These are phyloP conservation scores for Trachurus trachurus DNA, from an alignment of 2,797 vertebrate species.

Conservation along the genomic window DNA sequence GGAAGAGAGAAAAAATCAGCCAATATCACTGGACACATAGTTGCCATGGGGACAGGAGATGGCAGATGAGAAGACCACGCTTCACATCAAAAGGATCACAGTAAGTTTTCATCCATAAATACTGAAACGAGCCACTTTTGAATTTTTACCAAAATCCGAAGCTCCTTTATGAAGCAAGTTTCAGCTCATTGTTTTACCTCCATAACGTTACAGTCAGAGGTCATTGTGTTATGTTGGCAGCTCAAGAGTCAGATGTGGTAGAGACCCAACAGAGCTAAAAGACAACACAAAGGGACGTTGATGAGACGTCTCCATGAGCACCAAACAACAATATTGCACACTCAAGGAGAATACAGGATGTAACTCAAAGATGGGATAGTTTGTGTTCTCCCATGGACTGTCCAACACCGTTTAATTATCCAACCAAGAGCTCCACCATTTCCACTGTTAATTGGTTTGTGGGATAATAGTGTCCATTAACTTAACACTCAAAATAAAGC, in stretches of 20 bases:
- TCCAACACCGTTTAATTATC: background rate
- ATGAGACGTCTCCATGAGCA: background rate
- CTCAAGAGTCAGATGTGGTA: too few relatives aligned
- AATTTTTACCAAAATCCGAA: background rate
- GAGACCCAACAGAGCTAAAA: background rate
- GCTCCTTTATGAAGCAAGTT: background rate
- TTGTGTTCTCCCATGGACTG: background rate
- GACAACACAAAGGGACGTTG: background rate
- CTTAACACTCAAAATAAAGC: background rate
- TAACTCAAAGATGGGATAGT: background rate
- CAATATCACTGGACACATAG: constrained; percentile 65
- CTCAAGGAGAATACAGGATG: background rate
- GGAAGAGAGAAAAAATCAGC: constrained; percentile 30
- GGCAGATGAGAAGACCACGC: constrained; percentile 61
- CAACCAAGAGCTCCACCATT: background rate
- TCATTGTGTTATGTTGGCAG: background rate
- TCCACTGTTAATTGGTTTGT: background rate
- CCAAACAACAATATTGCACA: background rate
- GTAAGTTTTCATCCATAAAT: constrained; percentile 21
- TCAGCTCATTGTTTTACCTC: background rate
- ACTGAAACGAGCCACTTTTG: background rate
- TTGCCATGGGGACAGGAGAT: constrained; percentile 83
- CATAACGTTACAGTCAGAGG: background rate
- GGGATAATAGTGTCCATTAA: background rate
- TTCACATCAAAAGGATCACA: constrained; percentile 58